Conservation (phyloP, 2,888 invertebrate species). For the Microdon myrmicae region DNA sequence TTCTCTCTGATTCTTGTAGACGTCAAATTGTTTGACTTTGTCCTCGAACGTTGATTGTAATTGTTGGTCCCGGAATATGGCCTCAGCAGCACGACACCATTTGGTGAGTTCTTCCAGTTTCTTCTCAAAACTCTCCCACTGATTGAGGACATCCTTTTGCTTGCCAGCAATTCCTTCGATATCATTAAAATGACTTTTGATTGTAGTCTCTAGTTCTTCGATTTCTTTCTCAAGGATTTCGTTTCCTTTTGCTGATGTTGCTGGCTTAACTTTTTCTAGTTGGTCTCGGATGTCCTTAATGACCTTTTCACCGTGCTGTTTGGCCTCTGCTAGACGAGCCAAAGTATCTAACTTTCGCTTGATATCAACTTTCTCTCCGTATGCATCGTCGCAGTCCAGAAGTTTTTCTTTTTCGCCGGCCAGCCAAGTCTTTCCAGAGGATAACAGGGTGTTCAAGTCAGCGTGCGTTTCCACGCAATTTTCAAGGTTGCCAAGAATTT, state of each 20-base stretch:
- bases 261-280: conserved; percentile 75
- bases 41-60: conserved; percentile 83
- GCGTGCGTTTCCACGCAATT: conserved; percentile 87
- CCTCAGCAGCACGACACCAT: conserved; percentile 88
- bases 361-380: conserved; percentile 86
- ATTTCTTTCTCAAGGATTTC: conserved; percentile 79
- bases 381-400: conserved; percentile 81
- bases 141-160: conserved; percentile 78
- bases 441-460: conserved; percentile 78
- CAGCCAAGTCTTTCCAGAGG: conserved; percentile 85
- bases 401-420: conserved; percentile 82
- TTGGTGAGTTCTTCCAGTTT: conserved; percentile 82
- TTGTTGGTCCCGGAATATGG: conserved; percentile 86
- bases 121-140: conserved; percentile 89
- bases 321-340: conserved; percentile 73
- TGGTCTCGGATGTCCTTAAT: conserved; percentile 76
- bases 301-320: conserved; percentile 73
- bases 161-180: conserved; percentile 78
- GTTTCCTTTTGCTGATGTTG: conserved; percentile 84
- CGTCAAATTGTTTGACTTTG: conserved; percentile 79
- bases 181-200: conserved; percentile 75
- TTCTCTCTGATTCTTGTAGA: conserved; percentile 79
- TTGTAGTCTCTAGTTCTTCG: conserved; percentile 73
- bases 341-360: conserved; percentile 76
- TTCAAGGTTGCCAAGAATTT: conserved; percentile 84